phyloP scores from a whole-genome alignment of 92 coral and sea anemone genomes.

The Diadumene lineata region DNA sequence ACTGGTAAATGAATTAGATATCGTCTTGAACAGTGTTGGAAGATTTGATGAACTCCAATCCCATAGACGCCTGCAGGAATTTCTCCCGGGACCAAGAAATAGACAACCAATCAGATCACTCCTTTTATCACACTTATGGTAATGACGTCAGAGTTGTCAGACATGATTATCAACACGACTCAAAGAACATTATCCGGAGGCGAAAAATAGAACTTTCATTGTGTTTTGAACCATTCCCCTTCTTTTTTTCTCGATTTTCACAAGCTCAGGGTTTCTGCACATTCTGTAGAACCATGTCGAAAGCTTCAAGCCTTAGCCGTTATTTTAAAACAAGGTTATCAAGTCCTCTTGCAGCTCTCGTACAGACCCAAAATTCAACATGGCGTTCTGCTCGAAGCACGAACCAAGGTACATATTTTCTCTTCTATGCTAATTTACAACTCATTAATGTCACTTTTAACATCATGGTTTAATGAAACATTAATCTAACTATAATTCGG shows the following conservation, averaged over 20 bases:
- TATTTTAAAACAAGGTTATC: not conserved
- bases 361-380: conserved; percentile 1
- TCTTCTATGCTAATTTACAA: not conserved
- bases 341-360: not conserved
- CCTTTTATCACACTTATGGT: not conserved
- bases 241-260: not conserved
- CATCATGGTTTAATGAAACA: not conserved
- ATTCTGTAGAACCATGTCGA: not conserved
- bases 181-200: not conserved
- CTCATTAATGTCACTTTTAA: not conserved
- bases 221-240: not conserved
- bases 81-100: conserved; percentile 9
- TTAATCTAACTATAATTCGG: not conserved
- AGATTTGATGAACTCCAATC: too few species aligned
- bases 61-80: too few species aligned
- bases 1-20: too few species aligned
- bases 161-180: not conserved
- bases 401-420: not conserved
- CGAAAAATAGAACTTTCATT: not conserved
- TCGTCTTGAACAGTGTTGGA: too few species aligned
- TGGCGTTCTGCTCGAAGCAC: conserved; percentile 7
- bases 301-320: conserved; percentile 2
- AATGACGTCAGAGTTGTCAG: conserved; percentile 17
- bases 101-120: conserved; percentile 13
- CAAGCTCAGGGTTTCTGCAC: not conserved